Percentiles rank a stretch among this genome's conserved stretches.
Conservation (phyloP, 1,140 invertebrate species). For the Luehdorfia chinensis region DNA sequence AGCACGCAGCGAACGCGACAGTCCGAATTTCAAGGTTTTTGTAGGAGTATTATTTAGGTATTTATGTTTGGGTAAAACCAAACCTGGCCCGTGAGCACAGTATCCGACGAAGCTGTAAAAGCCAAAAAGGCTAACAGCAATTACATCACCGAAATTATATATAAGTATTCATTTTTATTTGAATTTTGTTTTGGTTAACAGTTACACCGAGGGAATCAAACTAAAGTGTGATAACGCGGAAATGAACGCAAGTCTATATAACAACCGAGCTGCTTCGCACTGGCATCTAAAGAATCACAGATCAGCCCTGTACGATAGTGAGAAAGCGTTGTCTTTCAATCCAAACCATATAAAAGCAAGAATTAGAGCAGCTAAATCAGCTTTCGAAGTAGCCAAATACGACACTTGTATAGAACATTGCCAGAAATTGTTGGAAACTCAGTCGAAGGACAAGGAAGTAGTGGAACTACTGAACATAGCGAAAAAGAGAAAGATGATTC, state of each 20-base stretch:
- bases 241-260: constrained; percentile 90
- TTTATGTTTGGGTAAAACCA: too few species aligned
- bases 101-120: too few species aligned
- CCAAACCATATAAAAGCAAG: constrained; percentile 89
- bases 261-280: constrained; percentile 94
- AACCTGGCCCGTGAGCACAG: too few species aligned
- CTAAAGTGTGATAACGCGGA: constrained; percentile 85
- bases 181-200: too few species aligned
- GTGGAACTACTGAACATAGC: constrained; percentile 79
- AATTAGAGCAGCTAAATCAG: constrained; percentile 86
- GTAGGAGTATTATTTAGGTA: too few species aligned
- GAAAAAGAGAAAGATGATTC: constrained; percentile 80
- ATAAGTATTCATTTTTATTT: too few species aligned
- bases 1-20: too few species aligned
- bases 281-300: constrained; percentile 92
- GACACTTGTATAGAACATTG: constrained; percentile 86
- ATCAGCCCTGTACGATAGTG: constrained; percentile 72
- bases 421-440: constrained; percentile 80
- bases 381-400: constrained; percentile 82
- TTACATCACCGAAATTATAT: too few species aligned
- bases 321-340: constrained; percentile 87
- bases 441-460: constrained; percentile 79
- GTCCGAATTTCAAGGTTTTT: too few species aligned
- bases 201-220: constrained; percentile 93
- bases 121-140: too few species aligned